Percentiles rank a stretch among this genome's conserved stretches.
These are phyloP conservation scores for Calameuta filiformis DNA, from an alignment of 2,888 invertebrate species.

Conservation along the genomic window DNA sequence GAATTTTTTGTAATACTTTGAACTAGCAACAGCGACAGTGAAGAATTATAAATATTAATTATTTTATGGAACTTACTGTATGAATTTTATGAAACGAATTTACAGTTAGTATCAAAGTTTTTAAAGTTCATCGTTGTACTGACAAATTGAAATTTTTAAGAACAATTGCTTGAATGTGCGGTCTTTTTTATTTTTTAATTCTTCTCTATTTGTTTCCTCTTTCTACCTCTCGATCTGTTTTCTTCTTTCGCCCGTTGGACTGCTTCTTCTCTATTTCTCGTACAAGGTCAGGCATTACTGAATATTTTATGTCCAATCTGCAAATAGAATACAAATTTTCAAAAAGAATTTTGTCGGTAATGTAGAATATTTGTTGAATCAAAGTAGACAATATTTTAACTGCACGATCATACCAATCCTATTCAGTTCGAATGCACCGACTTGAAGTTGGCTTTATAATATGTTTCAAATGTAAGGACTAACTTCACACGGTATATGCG, in stretches of 20 bases:
- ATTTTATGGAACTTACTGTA: neutral
- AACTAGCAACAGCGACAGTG: neutral
- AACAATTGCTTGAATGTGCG: neutral
- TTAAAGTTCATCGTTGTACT: too few relatives aligned
- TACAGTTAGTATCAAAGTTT: too few relatives aligned
- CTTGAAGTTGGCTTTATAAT: neutral
- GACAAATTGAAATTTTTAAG: neutral
- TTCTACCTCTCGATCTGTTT: neutral
- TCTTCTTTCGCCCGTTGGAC: neutral
- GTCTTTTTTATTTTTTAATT: neutral
- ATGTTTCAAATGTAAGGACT: neutral
- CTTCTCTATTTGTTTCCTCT: neutral
- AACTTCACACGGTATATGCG: neutral
- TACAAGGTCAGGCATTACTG: neutral
- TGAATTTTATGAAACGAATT: too few relatives aligned
- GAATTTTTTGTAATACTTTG: neutral
- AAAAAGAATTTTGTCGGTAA: neutral
- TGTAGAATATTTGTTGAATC: neutral
- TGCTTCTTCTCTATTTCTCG: neutral
- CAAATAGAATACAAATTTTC: neutral
- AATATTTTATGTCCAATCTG: conserved; percentile 5
- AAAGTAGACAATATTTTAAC: too few relatives aligned
- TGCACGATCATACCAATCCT: neutral
- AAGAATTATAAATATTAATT: neutral
- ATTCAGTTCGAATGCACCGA: neutral